phyloP scores from a whole-genome alignment of 2,113 vertebrate genomes.

The Pterophyllum scalare region DNA sequence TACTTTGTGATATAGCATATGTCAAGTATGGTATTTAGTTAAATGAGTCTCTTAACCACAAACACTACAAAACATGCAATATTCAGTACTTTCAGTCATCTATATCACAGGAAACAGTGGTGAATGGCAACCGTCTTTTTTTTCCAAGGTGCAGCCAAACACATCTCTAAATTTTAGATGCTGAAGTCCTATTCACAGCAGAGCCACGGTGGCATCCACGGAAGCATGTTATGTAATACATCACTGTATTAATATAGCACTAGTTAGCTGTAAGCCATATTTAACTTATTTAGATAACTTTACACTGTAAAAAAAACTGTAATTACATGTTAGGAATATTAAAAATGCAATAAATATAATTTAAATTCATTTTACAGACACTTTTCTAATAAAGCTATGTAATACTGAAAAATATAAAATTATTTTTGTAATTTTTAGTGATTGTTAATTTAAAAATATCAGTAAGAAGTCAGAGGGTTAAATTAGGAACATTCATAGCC shows the following conservation, averaged over 20 bases:
- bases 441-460: too few relatives aligned
- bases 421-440: too few relatives aligned
- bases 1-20: too few relatives aligned
- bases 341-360: too few relatives aligned
- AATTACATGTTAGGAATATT: background rate
- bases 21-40: background rate
- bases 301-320: background rate
- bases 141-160: too few relatives aligned
- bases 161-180: too few relatives aligned
- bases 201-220: background rate
- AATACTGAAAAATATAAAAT: too few relatives aligned
- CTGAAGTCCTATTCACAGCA: background rate
- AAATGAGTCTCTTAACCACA: background rate
- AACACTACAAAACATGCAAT: background rate
- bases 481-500: background rate
- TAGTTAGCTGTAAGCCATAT: background rate
- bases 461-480: background rate
- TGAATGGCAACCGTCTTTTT: too few relatives aligned
- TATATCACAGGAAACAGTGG: too few relatives aligned
- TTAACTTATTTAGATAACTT: background rate
- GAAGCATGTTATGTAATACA: too few relatives aligned
- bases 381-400: too few relatives aligned
- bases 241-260: accelerated
- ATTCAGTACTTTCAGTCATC: background rate
- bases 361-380: too few relatives aligned